These are phyloP conservation scores for Sericinus montela DNA, from an alignment of 2,888 invertebrate species.

Conservation along the genomic window DNA sequence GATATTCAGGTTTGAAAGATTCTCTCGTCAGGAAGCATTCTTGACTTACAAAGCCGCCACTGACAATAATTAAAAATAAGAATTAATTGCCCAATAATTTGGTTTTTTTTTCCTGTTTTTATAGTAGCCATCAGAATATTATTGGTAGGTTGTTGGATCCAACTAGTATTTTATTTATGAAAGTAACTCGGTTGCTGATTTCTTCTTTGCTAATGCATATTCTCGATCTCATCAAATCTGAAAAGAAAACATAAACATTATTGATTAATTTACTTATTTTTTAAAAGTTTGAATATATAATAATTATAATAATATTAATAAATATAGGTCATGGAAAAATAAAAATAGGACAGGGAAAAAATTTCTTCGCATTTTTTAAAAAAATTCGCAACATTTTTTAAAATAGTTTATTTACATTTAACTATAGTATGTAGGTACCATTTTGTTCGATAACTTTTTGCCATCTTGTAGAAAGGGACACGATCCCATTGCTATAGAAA, in stretches of 20 bases:
- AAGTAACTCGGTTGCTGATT: neutral
- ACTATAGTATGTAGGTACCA: too few relatives aligned
- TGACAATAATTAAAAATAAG: conserved; percentile 55
- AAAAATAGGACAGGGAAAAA: too few relatives aligned
- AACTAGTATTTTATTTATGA: neutral
- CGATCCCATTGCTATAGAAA: too few relatives aligned
- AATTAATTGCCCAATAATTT: conserved; percentile 69
- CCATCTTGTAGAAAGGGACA: too few relatives aligned
- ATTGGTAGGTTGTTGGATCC: neutral
- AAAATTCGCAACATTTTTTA: too few relatives aligned
- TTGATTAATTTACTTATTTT: too few relatives aligned
- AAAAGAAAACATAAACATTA: conserved; percentile 1
- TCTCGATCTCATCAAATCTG: neutral
- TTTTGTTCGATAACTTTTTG: too few relatives aligned
- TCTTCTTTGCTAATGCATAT: neutral
- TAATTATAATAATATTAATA: too few relatives aligned
- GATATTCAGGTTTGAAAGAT: conserved; percentile 67
- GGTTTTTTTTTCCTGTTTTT: conserved; percentile 54
- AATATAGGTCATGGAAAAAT: too few relatives aligned
- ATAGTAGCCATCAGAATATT: conserved; percentile 49
- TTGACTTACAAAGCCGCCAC: conserved; percentile 51
- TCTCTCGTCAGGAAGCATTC: conserved; percentile 59
- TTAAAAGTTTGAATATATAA: too few relatives aligned
- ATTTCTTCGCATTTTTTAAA: too few relatives aligned
- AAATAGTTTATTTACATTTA: too few relatives aligned